A percentile compares a stretch with the other conserved stretches of the same genome.
phyloP scores from a whole-genome alignment of 2,113 vertebrate species.

The Genyomyrus donnyi region DNA sequence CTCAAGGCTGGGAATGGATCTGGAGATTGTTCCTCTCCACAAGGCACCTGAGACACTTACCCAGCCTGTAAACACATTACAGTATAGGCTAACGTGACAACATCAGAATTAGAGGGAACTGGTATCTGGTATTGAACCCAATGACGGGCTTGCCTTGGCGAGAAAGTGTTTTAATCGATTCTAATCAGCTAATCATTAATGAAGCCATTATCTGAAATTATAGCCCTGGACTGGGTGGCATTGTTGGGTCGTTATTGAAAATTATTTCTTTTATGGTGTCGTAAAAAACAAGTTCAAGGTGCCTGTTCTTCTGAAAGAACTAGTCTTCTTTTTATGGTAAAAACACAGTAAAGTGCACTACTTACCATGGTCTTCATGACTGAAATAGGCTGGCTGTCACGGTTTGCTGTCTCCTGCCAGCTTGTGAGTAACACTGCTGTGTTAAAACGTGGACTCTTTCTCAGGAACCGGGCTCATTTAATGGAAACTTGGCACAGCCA shows the following conservation, averaged over 20 bases:
- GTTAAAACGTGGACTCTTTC: not conserved
- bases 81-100: not conserved
- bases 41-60: not conserved
- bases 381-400: not conserved
- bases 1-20: not conserved
- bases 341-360: constrained; percentile 43
- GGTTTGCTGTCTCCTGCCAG: not conserved
- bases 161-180: constrained; percentile 8
- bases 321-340: not conserved
- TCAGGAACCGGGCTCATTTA: not conserved
- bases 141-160: not conserved
- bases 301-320: not conserved
- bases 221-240: not conserved
- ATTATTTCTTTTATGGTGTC: not conserved
- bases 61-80: not conserved
- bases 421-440: not conserved
- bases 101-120: not conserved
- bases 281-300: not conserved
- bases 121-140: not conserved
- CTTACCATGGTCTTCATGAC: constrained; percentile 34
- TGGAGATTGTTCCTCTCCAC: not conserved
- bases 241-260: not conserved
- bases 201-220: not conserved
- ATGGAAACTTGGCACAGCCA: not conserved
- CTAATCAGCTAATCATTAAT: constrained; percentile 8